phyloP scores from a whole-genome alignment of 2,888 invertebrate genomes.

The Cheilosia impressa region DNA sequence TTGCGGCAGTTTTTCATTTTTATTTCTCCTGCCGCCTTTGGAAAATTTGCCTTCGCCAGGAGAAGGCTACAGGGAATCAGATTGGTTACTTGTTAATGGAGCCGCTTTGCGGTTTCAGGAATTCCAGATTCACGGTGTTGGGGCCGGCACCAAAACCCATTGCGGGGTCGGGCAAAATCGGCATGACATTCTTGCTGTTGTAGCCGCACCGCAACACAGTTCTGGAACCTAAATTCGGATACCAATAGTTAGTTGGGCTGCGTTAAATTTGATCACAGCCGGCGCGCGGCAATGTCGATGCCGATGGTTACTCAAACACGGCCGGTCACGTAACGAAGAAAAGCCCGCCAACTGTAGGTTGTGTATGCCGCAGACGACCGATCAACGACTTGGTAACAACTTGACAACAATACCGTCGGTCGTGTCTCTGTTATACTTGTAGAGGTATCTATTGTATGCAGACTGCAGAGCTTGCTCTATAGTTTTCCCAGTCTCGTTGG shows the following conservation, averaged over 20 bases:
- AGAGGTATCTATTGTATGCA: slow-evolving; percentile 17
- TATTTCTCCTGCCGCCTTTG: slow-evolving; percentile 17
- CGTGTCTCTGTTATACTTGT: slow-evolving; percentile 29
- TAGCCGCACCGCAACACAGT: slow-evolving; percentile 7
- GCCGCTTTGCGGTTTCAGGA: slow-evolving; percentile 48
- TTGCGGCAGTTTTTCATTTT: slow-evolving; percentile 59
- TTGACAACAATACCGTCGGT: slow-evolving; percentile 65
- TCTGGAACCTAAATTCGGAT: slow-evolving; percentile 24
- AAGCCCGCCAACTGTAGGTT: slow-evolving; percentile 51
- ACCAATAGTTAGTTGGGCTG: slow-evolving; percentile 27
- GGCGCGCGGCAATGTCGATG: slow-evolving; percentile 54
- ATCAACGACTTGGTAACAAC: slow-evolving; percentile 62
- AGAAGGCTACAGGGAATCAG: slow-evolving; percentile 17
- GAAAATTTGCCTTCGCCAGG: slow-evolving; percentile 14
- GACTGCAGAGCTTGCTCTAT: slow-evolving; percentile 6
- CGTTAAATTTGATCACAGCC: slow-evolving; percentile 52
- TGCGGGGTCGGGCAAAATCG: slow-evolving; percentile 33
- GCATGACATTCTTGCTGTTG: slow-evolving; percentile 63
- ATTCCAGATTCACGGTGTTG: slow-evolving; percentile 69
- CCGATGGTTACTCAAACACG: slow-evolving; percentile 57
- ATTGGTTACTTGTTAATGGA: slow-evolving; percentile 52
- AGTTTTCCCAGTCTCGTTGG: slow-evolving; percentile 31
- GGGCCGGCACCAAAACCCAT: slow-evolving; percentile 21
- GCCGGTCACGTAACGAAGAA: slow-evolving; percentile 69
- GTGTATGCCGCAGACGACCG: slow-evolving; percentile 27